Evolutionary conservation across 2,797 vertebrate species (phyloP).

Genomic region (Anguilla marmorata): DNA sequence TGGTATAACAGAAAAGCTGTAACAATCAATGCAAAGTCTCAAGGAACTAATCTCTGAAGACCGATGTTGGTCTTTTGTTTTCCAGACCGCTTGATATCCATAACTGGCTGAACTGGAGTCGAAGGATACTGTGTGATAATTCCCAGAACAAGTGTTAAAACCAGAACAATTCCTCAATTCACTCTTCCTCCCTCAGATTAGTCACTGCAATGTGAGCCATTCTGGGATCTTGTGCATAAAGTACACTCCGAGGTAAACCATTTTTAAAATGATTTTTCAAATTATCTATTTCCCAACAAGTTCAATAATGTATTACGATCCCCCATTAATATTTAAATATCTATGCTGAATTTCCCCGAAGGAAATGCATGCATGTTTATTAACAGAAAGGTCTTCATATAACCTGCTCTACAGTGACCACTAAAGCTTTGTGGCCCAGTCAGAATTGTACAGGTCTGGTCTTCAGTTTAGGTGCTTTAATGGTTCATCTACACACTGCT

Average conservation of each 20-base stretch:
- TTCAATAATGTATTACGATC: not conserved
- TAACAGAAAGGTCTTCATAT: not conserved
- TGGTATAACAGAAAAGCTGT: not conserved
- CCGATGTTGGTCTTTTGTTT: not conserved
- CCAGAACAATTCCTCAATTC: not conserved
- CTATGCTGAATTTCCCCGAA: not conserved
- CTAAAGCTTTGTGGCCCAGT: not conserved
- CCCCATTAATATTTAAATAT: slow-evolving; percentile 14
- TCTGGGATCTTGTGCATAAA: not conserved
- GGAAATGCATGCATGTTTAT: not conserved
- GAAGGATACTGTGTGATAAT: not conserved
- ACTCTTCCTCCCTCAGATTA: not conserved
- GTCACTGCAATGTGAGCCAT: not conserved
- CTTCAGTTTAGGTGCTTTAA: too few species aligned
- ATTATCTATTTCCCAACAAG: not conserved
- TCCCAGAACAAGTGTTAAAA: not conserved
- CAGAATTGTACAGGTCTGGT: too few species aligned
- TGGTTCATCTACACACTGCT: too few species aligned
- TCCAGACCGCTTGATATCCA: not conserved
- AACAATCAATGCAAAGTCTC: not conserved
- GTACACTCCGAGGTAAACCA: not conserved
- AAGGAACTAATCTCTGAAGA: not conserved
- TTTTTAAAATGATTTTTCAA: not conserved
- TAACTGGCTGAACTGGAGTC: not conserved
- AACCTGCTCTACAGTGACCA: not conserved